Conservation (phyloP, 2,113 vertebrate species). For the Oceanodroma tethys region DNA sequence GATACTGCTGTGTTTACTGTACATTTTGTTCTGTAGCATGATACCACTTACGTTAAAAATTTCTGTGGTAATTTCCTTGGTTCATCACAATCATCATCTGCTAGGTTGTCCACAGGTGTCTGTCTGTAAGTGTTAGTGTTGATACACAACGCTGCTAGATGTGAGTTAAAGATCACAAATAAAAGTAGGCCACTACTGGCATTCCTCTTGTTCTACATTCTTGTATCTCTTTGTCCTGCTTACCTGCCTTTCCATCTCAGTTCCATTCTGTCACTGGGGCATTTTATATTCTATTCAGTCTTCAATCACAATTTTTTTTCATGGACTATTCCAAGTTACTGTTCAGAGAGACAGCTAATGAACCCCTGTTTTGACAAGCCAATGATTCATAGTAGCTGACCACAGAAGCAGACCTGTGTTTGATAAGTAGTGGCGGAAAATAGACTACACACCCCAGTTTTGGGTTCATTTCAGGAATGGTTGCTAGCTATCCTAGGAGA, state of each 20-base stretch:
- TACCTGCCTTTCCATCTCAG: not conserved
- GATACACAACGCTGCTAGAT: not conserved
- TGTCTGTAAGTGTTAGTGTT: not conserved
- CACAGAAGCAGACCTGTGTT: not conserved
- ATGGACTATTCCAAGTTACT: not conserved
- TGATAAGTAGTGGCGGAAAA: not conserved
- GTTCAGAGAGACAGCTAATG: not conserved
- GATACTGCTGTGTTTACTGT: not conserved
- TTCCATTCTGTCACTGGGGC: not conserved
- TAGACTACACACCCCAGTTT: not conserved
- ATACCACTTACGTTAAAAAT: not conserved
- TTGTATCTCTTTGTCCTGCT: not conserved
- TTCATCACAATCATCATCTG: not conserved
- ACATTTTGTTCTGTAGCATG: not conserved
- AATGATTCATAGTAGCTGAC: not conserved
- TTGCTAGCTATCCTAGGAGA: not conserved
- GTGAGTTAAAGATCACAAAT: not conserved
- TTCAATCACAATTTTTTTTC: not conserved
- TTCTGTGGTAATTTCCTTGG: not conserved
- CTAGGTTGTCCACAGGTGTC: not conserved
- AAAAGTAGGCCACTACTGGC: not conserved
- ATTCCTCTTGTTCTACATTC: not conserved
- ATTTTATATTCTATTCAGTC: not conserved
- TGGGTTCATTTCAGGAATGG: not conserved
- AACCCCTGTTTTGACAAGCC: not conserved